Evolutionary conservation across 2,888 invertebrate genomes (phyloP), one percentile per base, ranked within the genome.

Genomic region (Bimastos eiseni): DNA sequence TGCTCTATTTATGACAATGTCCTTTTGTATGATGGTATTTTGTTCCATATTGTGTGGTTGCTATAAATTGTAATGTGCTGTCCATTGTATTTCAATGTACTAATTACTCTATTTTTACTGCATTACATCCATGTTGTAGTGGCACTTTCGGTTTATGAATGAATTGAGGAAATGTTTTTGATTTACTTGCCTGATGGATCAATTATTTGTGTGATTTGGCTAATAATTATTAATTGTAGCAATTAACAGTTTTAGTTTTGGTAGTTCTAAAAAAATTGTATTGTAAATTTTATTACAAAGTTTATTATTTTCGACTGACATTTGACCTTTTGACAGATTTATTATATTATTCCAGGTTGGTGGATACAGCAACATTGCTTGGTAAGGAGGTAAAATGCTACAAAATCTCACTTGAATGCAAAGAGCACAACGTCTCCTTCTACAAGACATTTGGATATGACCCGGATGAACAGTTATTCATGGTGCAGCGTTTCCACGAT

Each of bases 351-450:
- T 90, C 98, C 92, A 98, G 98, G 96, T 95, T 98, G 97, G 97
- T 94, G 38, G 94, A 94, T 89, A 91, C 93, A 5, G 88, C 94
- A 90, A 93, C 93, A 5, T 41, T 93, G 55, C 92, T 95, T 24
- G 93, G 94, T 41, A 93, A 93, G 90, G 91, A 93, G 37, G 91
- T 95, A 11, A 94, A 94, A 44, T 94, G 94, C 92, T 95, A 95
- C 93, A 95, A 95, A 91, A 92, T 94, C 36, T 94, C 95, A 2
- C 92, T 95, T 86, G 95, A 95, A 91, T 95, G 98, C 95, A 97
- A 97, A 94, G 98, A 98, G 94, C 96, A 96, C 92, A 96, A 98
- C 91, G 97, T 98, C 93, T 96, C 97, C 92, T 98, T 98, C 95
- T 99, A 99, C 95, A 97, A 97, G 94, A 96, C 96, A 13, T 96